Conservation (phyloP, 2,113 vertebrate species). For the human (Homo sapiens) region GRCh38 chrX:41439501-41440000, state of each 20-base stretch:
- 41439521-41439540: constrained; percentile 20
- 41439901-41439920: too few species aligned
- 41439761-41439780: not conserved
- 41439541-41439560: not conserved
- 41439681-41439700: not conserved
- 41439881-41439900: constrained; percentile 1
- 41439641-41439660: not conserved
- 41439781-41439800: not conserved
- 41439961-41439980: too few species aligned
- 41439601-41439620: not conserved
- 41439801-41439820: not conserved
- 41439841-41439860: constrained; percentile 50
- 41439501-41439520: not conserved
- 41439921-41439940: too few species aligned
- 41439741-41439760: constrained; percentile 16
- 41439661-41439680: not conserved
- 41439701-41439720: constrained; percentile 5
- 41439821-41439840: constrained; percentile 18
- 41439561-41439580: not conserved
- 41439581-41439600: not conserved
- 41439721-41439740: not conserved
- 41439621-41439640: not conserved
- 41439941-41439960: too few species aligned
- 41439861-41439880: not conserved
- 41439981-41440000: too few species aligned